Evolutionary conservation across 2,888 invertebrate species (phyloP), one percentile per base, ranked within the genome.

Genomic region (Amphipyra tragopoginis): DNA sequence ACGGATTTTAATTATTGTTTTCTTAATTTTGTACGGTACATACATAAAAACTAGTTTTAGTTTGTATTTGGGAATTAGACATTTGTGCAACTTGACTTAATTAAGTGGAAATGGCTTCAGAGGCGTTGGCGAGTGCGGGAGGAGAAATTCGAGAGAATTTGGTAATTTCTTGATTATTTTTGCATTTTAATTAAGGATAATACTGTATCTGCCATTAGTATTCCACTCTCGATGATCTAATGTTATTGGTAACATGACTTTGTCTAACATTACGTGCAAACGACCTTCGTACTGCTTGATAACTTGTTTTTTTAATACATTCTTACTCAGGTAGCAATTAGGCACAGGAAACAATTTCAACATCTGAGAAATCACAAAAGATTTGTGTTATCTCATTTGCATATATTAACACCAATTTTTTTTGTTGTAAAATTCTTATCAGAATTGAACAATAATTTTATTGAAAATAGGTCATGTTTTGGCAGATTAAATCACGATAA

Each of bases 121-220:
- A 93, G 49, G 80, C 89, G 48, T 69, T 93, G 75, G 67, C 82
- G 52, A 84, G 75, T 76, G 74, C 89, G 57, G 88, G 86, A 47
- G 83, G 75, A 56, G 90, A 91, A 84, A 90, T 94, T 75, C 89
- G 94, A 26, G 94, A 94, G 63, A 93, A 94, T 86, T 90, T 94
- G 91, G 94, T 94, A 89, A 87, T 52, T 59, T 40, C 34, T 48
- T 48, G 13, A 47, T 43, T 64, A 52, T 36, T 57, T 59, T 50
- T 45, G 10, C 29, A 68, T 60, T 65, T 38, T 33, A 53, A 36
- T 9, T 53, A 39, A 1, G 38, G 4, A 48, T 65, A 7, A 59
- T 39, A 26, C 13, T 21, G 43, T 65, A 52, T 54, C 49, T 54
- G 15, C 21, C 11, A 66, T 67, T 56, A 49, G 10, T 58, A 68